phyloP scores from a whole-genome alignment of 2,888 invertebrate species.

The Halictus quadricinctus region DNA sequence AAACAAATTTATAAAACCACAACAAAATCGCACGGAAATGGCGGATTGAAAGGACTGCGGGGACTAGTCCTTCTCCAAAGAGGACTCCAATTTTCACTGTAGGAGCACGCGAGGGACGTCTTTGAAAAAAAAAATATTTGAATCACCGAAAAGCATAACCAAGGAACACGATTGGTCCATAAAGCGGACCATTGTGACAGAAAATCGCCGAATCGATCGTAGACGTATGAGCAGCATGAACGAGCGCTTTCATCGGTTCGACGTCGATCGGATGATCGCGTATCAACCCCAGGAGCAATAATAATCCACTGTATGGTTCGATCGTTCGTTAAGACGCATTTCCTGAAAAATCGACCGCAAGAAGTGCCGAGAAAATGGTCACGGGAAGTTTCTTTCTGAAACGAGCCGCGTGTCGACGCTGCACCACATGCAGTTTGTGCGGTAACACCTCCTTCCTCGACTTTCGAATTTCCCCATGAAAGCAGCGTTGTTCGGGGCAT shows the following conservation, averaged over 20 bases:
- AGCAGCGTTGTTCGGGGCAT: constrained; percentile 73
- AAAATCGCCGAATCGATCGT: constrained; percentile 42
- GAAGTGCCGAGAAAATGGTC: constrained; percentile 22
- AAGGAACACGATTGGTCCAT: not conserved
- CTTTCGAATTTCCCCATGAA: constrained; percentile 62
- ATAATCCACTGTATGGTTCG: not conserved
- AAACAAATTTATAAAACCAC: too few species aligned
- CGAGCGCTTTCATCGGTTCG: constrained; percentile 46
- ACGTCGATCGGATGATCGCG: constrained; percentile 14
- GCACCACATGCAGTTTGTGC: constrained; percentile 55
- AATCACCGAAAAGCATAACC: not conserved
- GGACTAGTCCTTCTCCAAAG: too few species aligned
- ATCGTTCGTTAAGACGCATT: not conserved
- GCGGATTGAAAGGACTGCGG: too few species aligned
- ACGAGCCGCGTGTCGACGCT: constrained; percentile 17
- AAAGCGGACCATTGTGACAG: constrained; percentile 40
- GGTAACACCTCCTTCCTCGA: constrained; percentile 64
- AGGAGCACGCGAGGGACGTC: not conserved
- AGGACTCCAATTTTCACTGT: too few species aligned
- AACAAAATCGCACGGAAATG: too few species aligned
- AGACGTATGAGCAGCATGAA: constrained; percentile 26
- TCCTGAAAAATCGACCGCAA: constrained; percentile 2
- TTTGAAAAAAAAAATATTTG: not conserved
- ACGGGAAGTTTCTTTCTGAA: constrained; percentile 7
- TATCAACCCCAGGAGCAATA: not conserved